phyloP scores from a whole-genome alignment of 2,113 vertebrate species.

The Marmota monax region DNA sequence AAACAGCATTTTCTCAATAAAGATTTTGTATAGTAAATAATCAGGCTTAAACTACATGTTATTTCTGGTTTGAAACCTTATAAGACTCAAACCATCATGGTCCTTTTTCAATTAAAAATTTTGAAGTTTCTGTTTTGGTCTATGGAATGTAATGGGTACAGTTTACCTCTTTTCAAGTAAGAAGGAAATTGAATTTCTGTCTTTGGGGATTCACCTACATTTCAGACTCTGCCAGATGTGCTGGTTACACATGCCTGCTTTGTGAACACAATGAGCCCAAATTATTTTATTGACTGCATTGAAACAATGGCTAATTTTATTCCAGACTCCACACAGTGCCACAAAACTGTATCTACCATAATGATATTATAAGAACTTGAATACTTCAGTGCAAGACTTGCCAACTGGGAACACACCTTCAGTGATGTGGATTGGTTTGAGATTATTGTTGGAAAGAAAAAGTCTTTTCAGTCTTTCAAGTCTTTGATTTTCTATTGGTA shows the following conservation, averaged over 20 bases:
- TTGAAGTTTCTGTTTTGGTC: constrained; percentile 49
- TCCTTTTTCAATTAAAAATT: constrained; percentile 54
- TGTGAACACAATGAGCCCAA: constrained; percentile 70
- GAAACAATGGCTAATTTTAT: constrained; percentile 82
- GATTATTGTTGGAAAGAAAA: neutral
- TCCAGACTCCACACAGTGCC: constrained; percentile 62
- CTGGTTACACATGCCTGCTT: constrained; percentile 80
- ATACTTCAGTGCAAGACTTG: constrained; percentile 6
- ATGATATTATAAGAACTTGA: constrained; percentile 56
- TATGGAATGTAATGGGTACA: constrained; percentile 4
- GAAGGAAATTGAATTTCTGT: constrained; percentile 74
- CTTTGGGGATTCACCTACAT: constrained; percentile 75
- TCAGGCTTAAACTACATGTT: neutral
- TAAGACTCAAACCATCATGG: neutral
- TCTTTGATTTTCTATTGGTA: neutral
- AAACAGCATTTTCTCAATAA: constrained; percentile 47
- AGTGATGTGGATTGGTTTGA: neutral
- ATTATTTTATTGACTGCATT: constrained; percentile 75
- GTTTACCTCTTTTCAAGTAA: constrained; percentile 47
- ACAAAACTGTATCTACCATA: constrained; percentile 58
- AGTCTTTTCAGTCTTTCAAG: neutral
- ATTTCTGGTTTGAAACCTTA: constrained; percentile 26
- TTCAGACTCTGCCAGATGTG: constrained; percentile 77
- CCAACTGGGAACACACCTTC: constrained; percentile 52
- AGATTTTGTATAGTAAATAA: neutral